Evolutionary conservation across 2,113 vertebrate species (phyloP).

Genomic region (Tragelaphus imberbis): DNA sequence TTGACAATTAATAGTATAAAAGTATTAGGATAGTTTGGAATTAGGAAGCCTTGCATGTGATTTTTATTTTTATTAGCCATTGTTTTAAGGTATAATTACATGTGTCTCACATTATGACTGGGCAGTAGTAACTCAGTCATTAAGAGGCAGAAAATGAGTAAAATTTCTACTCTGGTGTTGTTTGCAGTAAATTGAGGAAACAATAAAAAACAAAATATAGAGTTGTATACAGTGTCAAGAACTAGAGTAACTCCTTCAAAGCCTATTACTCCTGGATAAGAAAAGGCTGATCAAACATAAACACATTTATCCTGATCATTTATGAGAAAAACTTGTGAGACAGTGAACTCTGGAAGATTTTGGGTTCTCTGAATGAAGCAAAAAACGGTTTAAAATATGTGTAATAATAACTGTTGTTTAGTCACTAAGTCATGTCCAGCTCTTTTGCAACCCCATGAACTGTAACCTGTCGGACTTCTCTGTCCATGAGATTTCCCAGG

Average conservation of each 20-base stretch:
- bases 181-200: slow-evolving; percentile 47
- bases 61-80: slow-evolving; percentile 13
- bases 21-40: slow-evolving; percentile 37
- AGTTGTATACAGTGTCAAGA: slow-evolving; percentile 21
- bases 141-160: slow-evolving; percentile 33
- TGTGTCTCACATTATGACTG: not conserved
- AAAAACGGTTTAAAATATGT: not conserved
- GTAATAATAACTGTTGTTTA: not conserved
- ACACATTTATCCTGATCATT: slow-evolving; percentile 1
- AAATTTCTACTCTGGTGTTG: slow-evolving; percentile 36
- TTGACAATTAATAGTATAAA: slow-evolving; percentile 54
- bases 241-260: slow-evolving; percentile 45
- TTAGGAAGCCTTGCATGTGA: not conserved
- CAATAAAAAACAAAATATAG: slow-evolving; percentile 48
- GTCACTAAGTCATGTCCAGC: not conserved
- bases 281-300: slow-evolving; percentile 38
- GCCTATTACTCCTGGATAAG: slow-evolving; percentile 29
- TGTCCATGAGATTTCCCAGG: not conserved
- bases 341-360: not conserved
- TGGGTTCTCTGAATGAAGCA: not conserved
- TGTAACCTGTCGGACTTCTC: not conserved
- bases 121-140: slow-evolving; percentile 47
- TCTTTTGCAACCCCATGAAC: not conserved
- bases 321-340: slow-evolving; percentile 16
- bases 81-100: slow-evolving; percentile 48